Conservation (phyloP, 2,888 invertebrate species). For the Drosophila robusta region DNA sequence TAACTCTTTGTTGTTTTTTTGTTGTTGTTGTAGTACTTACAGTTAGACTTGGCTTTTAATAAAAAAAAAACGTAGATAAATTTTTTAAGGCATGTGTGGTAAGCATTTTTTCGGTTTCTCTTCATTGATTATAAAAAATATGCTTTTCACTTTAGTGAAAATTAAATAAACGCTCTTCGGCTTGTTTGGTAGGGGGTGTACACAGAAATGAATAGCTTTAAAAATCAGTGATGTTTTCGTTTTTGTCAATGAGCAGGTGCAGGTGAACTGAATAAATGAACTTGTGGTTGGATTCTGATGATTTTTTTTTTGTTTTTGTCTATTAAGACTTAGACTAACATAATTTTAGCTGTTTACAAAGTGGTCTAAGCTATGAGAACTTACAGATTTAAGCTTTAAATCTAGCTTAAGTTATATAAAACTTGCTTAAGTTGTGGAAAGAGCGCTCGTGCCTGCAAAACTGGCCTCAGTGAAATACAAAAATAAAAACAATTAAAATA, state of each 20-base stretch:
- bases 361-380: constrained; percentile 22
- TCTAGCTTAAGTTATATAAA: constrained; percentile 34
- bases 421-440: constrained; percentile 2
- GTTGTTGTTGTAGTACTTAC: constrained; percentile 49
- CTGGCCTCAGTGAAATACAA: constrained; percentile 1
- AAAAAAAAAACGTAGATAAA: constrained; percentile 10
- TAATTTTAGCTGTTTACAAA: constrained; percentile 15
- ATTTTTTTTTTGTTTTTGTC: not conserved
- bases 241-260: constrained; percentile 32
- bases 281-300: constrained; percentile 10
- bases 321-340: constrained; percentile 24
- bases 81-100: constrained; percentile 45
- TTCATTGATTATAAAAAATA: constrained; percentile 7
- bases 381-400: constrained; percentile 29
- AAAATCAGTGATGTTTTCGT: constrained; percentile 25
- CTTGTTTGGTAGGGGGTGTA: constrained; percentile 16
- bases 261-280: constrained; percentile 47
- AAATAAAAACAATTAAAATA: not conserved
- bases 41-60: constrained; percentile 40
- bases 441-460: constrained; percentile 9
- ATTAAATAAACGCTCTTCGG: constrained; percentile 14
- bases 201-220: constrained; percentile 33
- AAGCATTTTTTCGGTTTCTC: constrained; percentile 43
- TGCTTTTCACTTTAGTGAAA: constrained; percentile 7
- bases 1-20: constrained; percentile 19